Percentiles rank a stretch among this genome's conserved stretches.
phyloP scores from a whole-genome alignment of 1,140 invertebrate species.

The Venturia canescens region DNA sequence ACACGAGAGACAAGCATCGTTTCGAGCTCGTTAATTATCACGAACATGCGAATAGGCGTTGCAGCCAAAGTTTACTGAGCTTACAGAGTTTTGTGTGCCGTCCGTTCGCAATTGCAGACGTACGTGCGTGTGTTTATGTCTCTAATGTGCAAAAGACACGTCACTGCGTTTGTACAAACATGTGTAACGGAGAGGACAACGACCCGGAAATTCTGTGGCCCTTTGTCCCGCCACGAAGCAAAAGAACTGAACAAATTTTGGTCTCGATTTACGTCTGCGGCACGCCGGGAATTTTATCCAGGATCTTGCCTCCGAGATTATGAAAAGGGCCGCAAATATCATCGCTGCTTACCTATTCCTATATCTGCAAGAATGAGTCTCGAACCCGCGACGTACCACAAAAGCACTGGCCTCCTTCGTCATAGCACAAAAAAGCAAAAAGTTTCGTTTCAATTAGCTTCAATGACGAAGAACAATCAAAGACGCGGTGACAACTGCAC shows the following conservation, averaged over 20 bases:
- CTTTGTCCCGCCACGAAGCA: neutral
- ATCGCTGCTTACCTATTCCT: neutral
- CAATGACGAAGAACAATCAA: constrained; percentile 18
- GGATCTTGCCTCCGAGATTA: constrained; percentile 26
- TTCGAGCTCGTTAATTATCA: constrained; percentile 33
- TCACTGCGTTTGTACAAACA: neutral
- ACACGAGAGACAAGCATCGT: neutral
- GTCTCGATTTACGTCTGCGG: neutral
- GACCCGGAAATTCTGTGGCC: constrained; percentile 46
- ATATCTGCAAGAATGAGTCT: neutral
- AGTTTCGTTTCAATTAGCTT: constrained; percentile 17
- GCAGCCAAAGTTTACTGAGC: constrained; percentile 15
- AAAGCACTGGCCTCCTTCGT: neutral
- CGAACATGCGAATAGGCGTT: constrained; percentile 48
- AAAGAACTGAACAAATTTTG: constrained; percentile 27
- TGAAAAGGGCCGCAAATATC: constrained; percentile 47
- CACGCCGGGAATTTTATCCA: constrained; percentile 43
- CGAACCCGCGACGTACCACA: neutral
- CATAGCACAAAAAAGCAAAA: neutral
- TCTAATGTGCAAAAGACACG: neutral
- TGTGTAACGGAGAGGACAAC: neutral
- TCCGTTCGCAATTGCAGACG: neutral
- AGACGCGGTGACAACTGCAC: neutral
- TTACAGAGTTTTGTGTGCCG: neutral
- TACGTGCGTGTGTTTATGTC: neutral